phyloP scores from a whole-genome alignment of 2,113 vertebrate species.

The Lota lota region DNA sequence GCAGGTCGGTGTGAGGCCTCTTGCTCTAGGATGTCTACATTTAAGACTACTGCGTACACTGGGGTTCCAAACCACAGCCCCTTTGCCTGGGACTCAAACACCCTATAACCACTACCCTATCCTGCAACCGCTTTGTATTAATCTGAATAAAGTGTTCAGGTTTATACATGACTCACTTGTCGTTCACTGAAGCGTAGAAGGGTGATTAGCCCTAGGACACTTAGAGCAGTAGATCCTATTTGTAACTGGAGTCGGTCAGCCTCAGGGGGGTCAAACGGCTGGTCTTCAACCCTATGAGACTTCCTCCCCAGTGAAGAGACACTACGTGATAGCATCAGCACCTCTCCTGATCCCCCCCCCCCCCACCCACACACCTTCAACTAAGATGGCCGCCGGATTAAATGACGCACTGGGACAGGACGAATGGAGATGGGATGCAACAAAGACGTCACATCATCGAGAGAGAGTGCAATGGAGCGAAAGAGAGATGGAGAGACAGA shows the following conservation, averaged over 20 bases:
- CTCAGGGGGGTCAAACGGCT: slow-evolving; percentile 52
- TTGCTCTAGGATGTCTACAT: no score
- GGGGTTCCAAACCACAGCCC: no score
- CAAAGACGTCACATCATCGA: background rate
- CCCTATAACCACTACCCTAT: no score
- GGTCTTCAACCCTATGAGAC: slow-evolving; percentile 34
- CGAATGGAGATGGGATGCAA: background rate
- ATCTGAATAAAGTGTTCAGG: slow-evolving; percentile 39
- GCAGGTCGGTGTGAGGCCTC: no score
- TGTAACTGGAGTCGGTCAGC: slow-evolving; percentile 56
- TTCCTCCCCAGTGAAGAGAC: slow-evolving; percentile 42
- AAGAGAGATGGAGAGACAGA: background rate
- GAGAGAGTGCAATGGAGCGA: background rate
- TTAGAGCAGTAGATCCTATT: slow-evolving; percentile 27
- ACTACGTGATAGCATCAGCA: slow-evolving; percentile 47
- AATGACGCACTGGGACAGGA: slow-evolving; percentile 30
- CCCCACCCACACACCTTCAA: background rate
- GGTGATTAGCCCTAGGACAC: slow-evolving; percentile 64
- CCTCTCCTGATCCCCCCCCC: slow-evolving; percentile 27
- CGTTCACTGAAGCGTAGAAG: slow-evolving; percentile 62
- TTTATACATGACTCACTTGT: slow-evolving; percentile 74
- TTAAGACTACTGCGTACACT: no score
- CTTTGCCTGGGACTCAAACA: no score
- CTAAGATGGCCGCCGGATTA: slow-evolving; percentile 7
- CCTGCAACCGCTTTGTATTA: no score